These are phyloP conservation scores for Mormyrus iriodes DNA, from an alignment of 2,113 vertebrate species.

Conservation along the genomic window DNA sequence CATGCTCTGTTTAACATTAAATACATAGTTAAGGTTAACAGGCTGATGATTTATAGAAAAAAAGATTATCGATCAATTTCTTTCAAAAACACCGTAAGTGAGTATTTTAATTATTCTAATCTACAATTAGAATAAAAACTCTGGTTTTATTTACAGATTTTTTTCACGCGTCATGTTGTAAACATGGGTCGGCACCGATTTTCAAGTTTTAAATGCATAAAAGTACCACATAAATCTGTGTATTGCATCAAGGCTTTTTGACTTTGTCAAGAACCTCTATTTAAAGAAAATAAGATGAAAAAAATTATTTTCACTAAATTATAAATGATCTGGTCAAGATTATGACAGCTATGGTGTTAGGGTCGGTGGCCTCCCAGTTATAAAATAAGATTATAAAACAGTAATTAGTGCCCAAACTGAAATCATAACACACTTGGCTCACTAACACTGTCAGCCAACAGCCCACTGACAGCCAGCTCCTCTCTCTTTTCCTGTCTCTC, in stretches of 20 bases:
- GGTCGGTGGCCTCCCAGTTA: neutral
- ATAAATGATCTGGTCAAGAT: neutral
- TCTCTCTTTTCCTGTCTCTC: too few species aligned
- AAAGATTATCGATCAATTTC: neutral
- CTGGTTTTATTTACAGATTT: neutral
- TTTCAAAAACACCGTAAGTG: neutral
- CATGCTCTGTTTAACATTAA: neutral
- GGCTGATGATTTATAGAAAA: neutral
- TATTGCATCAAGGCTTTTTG: neutral
- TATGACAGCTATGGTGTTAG: neutral
- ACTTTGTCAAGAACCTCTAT: neutral
- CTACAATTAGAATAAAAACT: neutral
- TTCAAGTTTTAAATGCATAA: neutral
- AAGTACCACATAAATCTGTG: neutral
- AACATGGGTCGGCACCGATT: neutral
- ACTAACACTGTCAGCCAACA: too few species aligned
- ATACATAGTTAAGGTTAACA: neutral
- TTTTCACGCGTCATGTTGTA: neutral
- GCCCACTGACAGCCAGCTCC: neutral
- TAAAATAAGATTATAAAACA: neutral
- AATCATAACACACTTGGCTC: neutral
- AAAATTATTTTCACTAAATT: too few species aligned
- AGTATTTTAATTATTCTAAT: neutral
- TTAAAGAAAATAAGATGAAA: neutral
- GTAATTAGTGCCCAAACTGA: neutral